These are phyloP conservation scores for Ondatra zibethicus DNA, from an alignment of 2,113 vertebrate species.

Conservation along the genomic window DNA sequence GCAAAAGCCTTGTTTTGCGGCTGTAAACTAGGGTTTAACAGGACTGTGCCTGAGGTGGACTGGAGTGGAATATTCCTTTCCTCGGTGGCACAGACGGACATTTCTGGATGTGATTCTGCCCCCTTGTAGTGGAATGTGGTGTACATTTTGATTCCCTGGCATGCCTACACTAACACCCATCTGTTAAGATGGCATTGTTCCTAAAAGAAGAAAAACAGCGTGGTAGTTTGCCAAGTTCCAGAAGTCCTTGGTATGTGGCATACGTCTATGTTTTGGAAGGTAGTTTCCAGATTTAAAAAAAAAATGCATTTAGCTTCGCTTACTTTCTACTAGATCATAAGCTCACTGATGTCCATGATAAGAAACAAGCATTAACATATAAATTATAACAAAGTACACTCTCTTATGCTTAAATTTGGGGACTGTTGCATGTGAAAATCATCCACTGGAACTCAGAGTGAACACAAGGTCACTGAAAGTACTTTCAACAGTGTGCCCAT, in stretches of 20 bases:
- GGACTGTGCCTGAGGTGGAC: conserved; percentile 9
- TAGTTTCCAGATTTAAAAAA: conserved; percentile 72
- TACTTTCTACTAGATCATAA: neutral
- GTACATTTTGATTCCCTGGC: conserved; percentile 87
- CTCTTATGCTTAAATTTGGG: neutral
- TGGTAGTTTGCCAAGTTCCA: conserved; percentile 77
- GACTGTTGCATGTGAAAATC: neutral
- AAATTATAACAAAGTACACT: neutral
- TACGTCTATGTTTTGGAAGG: conserved; percentile 72
- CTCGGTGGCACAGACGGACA: conserved; percentile 81
- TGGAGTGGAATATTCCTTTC: conserved; percentile 82
- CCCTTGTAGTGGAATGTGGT: conserved; percentile 86
- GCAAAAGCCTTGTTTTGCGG: neutral
- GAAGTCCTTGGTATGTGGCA: conserved; percentile 83
- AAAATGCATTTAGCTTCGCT: neutral
- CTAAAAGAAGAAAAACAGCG: conserved; percentile 61
- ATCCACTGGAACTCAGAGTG: neutral
- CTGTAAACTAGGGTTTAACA: conserved; percentile 27
- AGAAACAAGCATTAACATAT: neutral
- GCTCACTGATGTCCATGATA: neutral
- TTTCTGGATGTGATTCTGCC: conserved; percentile 83
- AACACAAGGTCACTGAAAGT: neutral
- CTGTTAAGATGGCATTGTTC: conserved; percentile 85
- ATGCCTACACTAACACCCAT: conserved; percentile 84
- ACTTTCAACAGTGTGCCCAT: neutral